Conservation (phyloP, 1,140 invertebrate species). For the Camponotus vicinus region DNA sequence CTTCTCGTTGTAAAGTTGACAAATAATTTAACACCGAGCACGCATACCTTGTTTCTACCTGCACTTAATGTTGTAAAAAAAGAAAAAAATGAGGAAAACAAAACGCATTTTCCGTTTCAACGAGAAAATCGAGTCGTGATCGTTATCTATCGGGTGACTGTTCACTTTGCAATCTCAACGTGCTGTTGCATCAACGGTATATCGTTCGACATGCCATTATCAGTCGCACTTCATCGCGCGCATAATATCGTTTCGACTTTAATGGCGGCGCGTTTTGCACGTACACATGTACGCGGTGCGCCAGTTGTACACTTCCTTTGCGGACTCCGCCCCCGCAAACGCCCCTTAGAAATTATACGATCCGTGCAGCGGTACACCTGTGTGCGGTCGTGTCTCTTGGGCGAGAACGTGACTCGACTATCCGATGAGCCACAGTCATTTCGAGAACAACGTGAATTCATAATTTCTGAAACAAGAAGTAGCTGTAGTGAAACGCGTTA, state of each 20-base stretch:
- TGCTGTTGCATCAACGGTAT: constrained; percentile 62
- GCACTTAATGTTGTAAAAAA: not conserved
- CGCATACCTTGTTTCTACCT: not conserved
- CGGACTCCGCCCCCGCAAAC: constrained; percentile 80
- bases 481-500: not conserved
- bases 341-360: constrained; percentile 76
- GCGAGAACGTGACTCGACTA: constrained; percentile 22
- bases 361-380: constrained; percentile 71
- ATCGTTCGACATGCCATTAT: constrained; percentile 70
- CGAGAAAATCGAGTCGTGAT: constrained; percentile 5
- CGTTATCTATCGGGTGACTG: constrained; percentile 39
- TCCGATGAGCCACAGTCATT: not conserved
- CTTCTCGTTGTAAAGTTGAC: not conserved
- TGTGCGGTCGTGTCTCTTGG: constrained; percentile 42
- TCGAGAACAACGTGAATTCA: constrained; percentile 5
- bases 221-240: constrained; percentile 43
- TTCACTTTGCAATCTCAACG: constrained; percentile 27
- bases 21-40: constrained; percentile 7
- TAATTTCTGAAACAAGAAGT: not conserved
- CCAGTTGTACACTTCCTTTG: constrained; percentile 71
- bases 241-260: constrained; percentile 63
- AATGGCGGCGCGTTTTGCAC: constrained; percentile 80
- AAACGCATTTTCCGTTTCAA: constrained; percentile 50
- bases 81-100: not conserved
- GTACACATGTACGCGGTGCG: constrained; percentile 64